These are phyloP conservation scores for Rhipidura dahli DNA, from an alignment of 2,113 vertebrate species.

Conservation along the genomic window DNA sequence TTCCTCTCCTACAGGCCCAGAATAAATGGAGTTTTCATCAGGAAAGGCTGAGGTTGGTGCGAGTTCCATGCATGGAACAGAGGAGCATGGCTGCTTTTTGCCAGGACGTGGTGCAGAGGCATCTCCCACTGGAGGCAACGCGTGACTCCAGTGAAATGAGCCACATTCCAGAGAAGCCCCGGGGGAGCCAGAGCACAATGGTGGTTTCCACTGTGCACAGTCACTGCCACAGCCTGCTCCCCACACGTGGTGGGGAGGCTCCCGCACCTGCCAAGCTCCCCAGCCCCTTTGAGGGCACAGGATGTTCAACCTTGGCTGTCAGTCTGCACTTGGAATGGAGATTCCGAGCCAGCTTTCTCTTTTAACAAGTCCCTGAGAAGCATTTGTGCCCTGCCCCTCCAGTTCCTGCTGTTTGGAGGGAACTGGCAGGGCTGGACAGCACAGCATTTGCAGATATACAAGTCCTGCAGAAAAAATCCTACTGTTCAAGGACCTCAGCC, in stretches of 20 bases:
- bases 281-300: rapidly evolving
- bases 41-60: not conserved
- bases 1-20: constrained; percentile 5
- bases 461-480: not conserved
- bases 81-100: not conserved
- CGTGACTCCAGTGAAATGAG: not conserved
- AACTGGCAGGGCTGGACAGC: not conserved
- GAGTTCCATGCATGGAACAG: rapidly evolving
- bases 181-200: rapidly evolving
- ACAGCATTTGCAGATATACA: not conserved
- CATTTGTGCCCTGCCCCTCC: not conserved
- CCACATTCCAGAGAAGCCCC: not conserved
- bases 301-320: not conserved
- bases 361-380: not conserved
- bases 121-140: not conserved
- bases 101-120: not conserved
- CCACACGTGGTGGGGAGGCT: rapidly evolving
- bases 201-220: not conserved
- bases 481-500: not conserved
- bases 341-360: not conserved
- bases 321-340: not conserved
- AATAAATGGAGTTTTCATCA: not conserved
- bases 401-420: not conserved
- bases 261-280: not conserved
- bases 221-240: not conserved